Conservation (phyloP, 2,113 vertebrate genomes). For the Gobiocypris rarus region DNA sequence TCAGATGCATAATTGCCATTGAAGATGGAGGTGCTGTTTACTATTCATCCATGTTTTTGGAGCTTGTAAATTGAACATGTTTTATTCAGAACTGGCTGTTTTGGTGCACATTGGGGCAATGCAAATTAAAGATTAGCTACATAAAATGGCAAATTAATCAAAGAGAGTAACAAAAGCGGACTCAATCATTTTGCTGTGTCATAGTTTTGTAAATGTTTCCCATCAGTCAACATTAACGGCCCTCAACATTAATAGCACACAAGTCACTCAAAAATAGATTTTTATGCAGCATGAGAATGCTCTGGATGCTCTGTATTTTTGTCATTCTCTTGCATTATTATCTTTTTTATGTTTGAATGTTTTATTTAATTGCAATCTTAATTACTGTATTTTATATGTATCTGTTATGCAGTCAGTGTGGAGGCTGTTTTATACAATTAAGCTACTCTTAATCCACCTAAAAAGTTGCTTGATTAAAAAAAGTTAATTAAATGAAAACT, state of each 20-base stretch:
- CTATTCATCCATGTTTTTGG: conserved; percentile 51
- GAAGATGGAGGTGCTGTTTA: conserved; percentile 45
- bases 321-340: not conserved
- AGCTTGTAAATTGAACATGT: conserved; percentile 49
- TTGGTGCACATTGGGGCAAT: conserved; percentile 49
- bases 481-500: not conserved
- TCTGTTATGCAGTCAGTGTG: not conserved
- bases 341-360: not conserved
- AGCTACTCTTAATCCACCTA: not conserved
- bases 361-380: not conserved
- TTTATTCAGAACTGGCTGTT: conserved; percentile 52
- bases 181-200: conserved; percentile 40
- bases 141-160: conserved; percentile 50
- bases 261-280: conserved; percentile 11
- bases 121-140: conserved; percentile 53
- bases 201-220: conserved; percentile 18
- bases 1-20: not conserved
- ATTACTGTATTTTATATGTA: not conserved
- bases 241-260: not conserved
- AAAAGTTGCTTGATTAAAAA: not conserved
- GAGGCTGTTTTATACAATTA: not conserved
- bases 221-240: conserved; percentile 38
- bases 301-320: not conserved
- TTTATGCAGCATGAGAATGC: not conserved
- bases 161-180: conserved; percentile 35